A percentile compares a stretch with the other conserved stretches of the same genome.
phyloP scores from a whole-genome alignment of 2,113 vertebrate genomes.

The Plecotus auritus region DNA sequence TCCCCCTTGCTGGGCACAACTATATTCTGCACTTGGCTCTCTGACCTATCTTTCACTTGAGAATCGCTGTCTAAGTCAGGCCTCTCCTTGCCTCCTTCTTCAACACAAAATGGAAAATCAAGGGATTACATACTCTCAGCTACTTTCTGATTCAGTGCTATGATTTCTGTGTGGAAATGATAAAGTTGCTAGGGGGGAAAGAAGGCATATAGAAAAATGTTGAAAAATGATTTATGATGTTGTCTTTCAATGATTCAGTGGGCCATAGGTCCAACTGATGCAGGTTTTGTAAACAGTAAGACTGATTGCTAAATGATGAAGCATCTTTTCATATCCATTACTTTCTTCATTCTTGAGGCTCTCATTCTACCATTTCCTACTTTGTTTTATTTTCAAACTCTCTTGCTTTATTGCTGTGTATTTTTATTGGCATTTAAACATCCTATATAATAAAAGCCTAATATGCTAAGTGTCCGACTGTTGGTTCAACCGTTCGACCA shows the following conservation, averaged over 20 bases:
- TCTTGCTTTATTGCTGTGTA: background rate
- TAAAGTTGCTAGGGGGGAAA: background rate
- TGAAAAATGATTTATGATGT: background rate
- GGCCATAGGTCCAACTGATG: background rate
- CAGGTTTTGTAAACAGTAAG: background rate
- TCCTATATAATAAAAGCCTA: no score
- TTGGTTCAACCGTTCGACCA: no score
- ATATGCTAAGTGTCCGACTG: no score
- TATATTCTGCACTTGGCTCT: background rate
- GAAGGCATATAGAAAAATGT: background rate
- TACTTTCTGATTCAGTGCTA: background rate
- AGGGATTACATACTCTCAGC: background rate
- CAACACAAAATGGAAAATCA: background rate
- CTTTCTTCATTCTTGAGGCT: background rate
- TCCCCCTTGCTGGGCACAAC: background rate
- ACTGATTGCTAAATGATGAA: background rate
- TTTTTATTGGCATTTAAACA: background rate
- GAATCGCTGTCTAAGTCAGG: background rate
- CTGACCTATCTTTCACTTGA: slow-evolving; percentile 36
- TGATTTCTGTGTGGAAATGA: background rate
- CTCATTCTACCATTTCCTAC: background rate
- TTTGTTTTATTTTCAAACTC: background rate
- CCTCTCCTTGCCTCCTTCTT: background rate
- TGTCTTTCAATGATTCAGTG: background rate
- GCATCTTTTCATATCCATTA: background rate